Evolutionary conservation across 2,888 invertebrate species (phyloP).

Genomic region (Nyleta sp.): DNA sequence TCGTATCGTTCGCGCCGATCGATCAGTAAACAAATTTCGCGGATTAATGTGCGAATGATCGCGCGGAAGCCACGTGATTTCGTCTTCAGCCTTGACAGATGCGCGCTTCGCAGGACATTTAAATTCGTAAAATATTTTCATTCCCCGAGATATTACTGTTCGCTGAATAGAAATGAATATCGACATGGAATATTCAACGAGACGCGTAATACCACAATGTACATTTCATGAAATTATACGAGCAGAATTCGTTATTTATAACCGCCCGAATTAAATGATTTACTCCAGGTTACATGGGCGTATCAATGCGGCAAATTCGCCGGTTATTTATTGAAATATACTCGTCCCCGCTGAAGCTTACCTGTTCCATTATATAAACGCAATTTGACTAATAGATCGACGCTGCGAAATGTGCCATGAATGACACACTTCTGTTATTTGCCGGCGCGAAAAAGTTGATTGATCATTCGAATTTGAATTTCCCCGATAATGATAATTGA

Average conservation of each 20-base stretch:
- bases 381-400: slow-evolving; percentile 21
- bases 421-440: not conserved
- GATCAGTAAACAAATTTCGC: slow-evolving; percentile 6
- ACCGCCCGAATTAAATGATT: slow-evolving; percentile 53
- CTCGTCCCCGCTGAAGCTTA: slow-evolving; percentile 5
- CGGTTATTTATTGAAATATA: slow-evolving; percentile 47
- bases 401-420: not conserved
- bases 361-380: slow-evolving; percentile 20
- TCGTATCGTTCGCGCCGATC: too few relatives aligned
- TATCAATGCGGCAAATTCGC: slow-evolving; percentile 28
- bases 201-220: slow-evolving; percentile 64
- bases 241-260: slow-evolving; percentile 52
- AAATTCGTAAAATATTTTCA: slow-evolving; percentile 57
- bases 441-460: not conserved
- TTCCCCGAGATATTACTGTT: slow-evolving; percentile 50
- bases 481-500: too few relatives aligned
- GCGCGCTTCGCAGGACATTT: slow-evolving; percentile 37
- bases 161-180: slow-evolving; percentile 54
- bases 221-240: slow-evolving; percentile 55
- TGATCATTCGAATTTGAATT: too few relatives aligned
- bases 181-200: slow-evolving; percentile 67
- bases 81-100: slow-evolving; percentile 26
- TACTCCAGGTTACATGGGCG: slow-evolving; percentile 34
- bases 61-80: slow-evolving; percentile 9
- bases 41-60: slow-evolving; percentile 15